phyloP scores from a whole-genome alignment of 2,888 invertebrate species.

The Linnaemya vulpina region DNA sequence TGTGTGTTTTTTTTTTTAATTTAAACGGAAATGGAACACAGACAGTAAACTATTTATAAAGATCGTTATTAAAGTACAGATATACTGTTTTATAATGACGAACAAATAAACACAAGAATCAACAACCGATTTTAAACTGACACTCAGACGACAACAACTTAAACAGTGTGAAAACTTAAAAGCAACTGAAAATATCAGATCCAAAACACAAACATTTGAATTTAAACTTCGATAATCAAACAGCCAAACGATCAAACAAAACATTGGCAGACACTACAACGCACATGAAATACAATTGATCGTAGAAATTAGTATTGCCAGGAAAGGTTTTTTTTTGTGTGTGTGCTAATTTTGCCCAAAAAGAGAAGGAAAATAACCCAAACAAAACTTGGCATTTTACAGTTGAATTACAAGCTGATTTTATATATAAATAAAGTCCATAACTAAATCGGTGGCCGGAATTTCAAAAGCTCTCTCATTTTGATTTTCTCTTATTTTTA shows the following conservation, averaged over 20 bases:
- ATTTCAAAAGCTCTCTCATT: too few relatives aligned
- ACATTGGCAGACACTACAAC: constrained; percentile 17
- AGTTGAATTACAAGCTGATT: too few relatives aligned
- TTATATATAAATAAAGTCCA: too few relatives aligned
- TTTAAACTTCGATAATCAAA: constrained; percentile 37
- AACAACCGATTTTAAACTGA: not conserved
- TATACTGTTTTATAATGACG: constrained; percentile 35
- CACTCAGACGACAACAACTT: constrained; percentile 10
- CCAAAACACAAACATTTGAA: constrained; percentile 48
- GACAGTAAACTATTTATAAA: constrained; percentile 22
- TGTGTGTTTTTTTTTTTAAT: not conserved
- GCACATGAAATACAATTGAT: constrained; percentile 1
- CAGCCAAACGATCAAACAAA: constrained; percentile 28
- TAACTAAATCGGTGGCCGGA: too few relatives aligned
- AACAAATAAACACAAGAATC: not conserved
- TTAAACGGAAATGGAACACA: constrained; percentile 5
- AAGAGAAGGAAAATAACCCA: too few relatives aligned
- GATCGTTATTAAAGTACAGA: constrained; percentile 51
- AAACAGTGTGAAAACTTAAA: constrained; percentile 55
- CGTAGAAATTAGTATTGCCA: not conserved
- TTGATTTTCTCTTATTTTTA: too few relatives aligned
- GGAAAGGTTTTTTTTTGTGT: not conserved
- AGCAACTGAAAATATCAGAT: constrained; percentile 61
- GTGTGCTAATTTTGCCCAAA: too few relatives aligned
- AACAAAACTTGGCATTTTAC: too few relatives aligned